These are phyloP conservation scores for Netelia fuscicornis DNA, from an alignment of 2,888 invertebrate genomes.

Conservation along the genomic window DNA sequence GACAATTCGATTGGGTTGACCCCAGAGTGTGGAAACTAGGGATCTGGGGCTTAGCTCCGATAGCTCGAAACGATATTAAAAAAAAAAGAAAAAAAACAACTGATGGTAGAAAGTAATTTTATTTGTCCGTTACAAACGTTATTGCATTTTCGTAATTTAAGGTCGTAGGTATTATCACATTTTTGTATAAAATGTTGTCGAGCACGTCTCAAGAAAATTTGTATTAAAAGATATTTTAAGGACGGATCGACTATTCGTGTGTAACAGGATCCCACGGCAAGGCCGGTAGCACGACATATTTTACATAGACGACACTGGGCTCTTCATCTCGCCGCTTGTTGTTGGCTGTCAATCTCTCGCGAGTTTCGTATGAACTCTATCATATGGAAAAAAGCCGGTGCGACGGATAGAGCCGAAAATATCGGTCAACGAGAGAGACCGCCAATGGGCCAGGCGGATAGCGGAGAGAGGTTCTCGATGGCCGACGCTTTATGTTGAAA, in stretches of 20 bases:
- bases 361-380: conserved; percentile 38
- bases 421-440: conserved; percentile 16
- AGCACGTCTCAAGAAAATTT: neutral
- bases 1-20: conserved; percentile 76
- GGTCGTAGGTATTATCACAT: neutral
- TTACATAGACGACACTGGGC: conserved; percentile 36
- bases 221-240: neutral
- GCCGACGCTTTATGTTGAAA: conserved; percentile 14
- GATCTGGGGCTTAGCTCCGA: too few relatives aligned
- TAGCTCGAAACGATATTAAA: neutral
- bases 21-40: too few relatives aligned
- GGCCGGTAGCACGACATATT: conserved; percentile 59
- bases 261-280: conserved; percentile 28
- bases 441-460: neutral
- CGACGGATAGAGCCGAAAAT: conserved; percentile 19
- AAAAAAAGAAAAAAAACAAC: too few relatives aligned
- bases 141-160: neutral
- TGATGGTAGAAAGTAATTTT: neutral
- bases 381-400: conserved; percentile 51
- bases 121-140: too few relatives aligned
- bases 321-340: conserved; percentile 60
- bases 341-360: conserved; percentile 37
- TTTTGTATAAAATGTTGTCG: neutral
- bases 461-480: conserved; percentile 36
- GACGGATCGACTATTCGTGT: neutral